Evolutionary conservation across 2,113 vertebrate genomes (phyloP).

Genomic region (Terrapene triunguis): DNA sequence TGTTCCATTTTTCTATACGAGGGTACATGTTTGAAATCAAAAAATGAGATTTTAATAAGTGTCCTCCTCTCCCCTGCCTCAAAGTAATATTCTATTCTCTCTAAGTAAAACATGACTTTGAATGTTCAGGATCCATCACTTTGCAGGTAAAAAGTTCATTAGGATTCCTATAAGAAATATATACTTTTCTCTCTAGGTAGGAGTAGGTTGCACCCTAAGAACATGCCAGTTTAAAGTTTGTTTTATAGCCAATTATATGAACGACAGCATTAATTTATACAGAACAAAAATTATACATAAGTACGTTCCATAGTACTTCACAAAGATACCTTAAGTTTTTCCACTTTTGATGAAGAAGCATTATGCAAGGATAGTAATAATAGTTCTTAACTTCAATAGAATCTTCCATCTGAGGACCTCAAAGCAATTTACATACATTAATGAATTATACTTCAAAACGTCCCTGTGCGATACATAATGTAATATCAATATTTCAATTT

Average conservation of each 20-base stretch:
- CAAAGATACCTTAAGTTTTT: too few species aligned
- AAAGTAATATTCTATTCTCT: not conserved
- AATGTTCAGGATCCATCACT: not conserved
- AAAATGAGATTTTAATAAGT: not conserved
- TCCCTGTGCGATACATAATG: too few species aligned
- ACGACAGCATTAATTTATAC: not conserved
- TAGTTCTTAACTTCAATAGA: too few species aligned
- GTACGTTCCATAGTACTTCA: too few species aligned
- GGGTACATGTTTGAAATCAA: not conserved
- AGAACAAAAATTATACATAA: not conserved
- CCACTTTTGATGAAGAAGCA: too few species aligned
- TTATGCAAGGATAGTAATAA: too few species aligned
- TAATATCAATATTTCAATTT: too few species aligned
- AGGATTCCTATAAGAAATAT: not conserved
- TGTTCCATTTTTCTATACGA: not conserved
- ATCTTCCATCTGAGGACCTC: too few species aligned
- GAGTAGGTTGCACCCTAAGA: not conserved
- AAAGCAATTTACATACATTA: too few species aligned
- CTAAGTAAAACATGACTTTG: not conserved
- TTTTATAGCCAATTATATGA: not conserved
- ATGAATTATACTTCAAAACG: too few species aligned
- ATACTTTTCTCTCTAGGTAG: not conserved
- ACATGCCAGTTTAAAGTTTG: not conserved
- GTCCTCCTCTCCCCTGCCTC: not conserved
- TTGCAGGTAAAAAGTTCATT: not conserved